These are phyloP conservation scores for Spodoptera exigua DNA, from an alignment of 2,888 invertebrate genomes.

Conservation along the genomic window DNA sequence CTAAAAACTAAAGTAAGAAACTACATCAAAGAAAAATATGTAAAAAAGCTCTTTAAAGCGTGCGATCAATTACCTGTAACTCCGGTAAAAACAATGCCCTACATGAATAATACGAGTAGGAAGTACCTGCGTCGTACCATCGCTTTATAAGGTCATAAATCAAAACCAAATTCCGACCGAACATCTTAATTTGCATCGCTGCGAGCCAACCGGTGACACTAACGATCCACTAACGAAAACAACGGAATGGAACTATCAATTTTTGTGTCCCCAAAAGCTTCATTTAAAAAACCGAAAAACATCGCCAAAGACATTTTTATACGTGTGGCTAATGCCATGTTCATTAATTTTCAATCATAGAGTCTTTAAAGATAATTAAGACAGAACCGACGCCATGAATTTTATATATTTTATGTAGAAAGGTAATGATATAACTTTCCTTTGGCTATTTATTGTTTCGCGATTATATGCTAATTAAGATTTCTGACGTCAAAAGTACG, in stretches of 20 bases:
- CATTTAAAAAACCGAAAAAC: slow-evolving; percentile 74
- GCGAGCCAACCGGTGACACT: slow-evolving; percentile 78
- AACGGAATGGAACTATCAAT: slow-evolving; percentile 84
- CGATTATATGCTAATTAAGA: slow-evolving; percentile 67
- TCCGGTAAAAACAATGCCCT: slow-evolving; percentile 61
- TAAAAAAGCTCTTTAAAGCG: slow-evolving; percentile 48
- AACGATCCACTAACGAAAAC: slow-evolving; percentile 84
- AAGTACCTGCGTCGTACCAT: slow-evolving; percentile 62
- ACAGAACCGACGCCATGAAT: slow-evolving; percentile 32
- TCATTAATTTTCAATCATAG: slow-evolving; percentile 72
- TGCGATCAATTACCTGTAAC: slow-evolving; percentile 49
- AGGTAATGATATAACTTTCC: slow-evolving; percentile 54
- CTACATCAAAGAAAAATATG: slow-evolving; percentile 4
- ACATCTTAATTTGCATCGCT: slow-evolving; percentile 87
- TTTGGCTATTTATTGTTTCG: slow-evolving; percentile 63
- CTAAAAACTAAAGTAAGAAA: slow-evolving; percentile 32
- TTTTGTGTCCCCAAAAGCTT: slow-evolving; percentile 77
- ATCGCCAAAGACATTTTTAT: slow-evolving; percentile 67
- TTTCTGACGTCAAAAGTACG: slow-evolving; percentile 63
- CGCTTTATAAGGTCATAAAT: slow-evolving; percentile 79
- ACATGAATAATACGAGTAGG: slow-evolving; percentile 61
- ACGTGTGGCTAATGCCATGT: slow-evolving; percentile 64
- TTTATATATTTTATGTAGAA: slow-evolving; percentile 46
- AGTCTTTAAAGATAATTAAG: slow-evolving; percentile 54
- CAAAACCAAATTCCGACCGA: slow-evolving; percentile 77